These are phyloP conservation scores for Aspidoscelis tigris DNA, from an alignment of 2,113 vertebrate species.

Conservation along the genomic window DNA sequence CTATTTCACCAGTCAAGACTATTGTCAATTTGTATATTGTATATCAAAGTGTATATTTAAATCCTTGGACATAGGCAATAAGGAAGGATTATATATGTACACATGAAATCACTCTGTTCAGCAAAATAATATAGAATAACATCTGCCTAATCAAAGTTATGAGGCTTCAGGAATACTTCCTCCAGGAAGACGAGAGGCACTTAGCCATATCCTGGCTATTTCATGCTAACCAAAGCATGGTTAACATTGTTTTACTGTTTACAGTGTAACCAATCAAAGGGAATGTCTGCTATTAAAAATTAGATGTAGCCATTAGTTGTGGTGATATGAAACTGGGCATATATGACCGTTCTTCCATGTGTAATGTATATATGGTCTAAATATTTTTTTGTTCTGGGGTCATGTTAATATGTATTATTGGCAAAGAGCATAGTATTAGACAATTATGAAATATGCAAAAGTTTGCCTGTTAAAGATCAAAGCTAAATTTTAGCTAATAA, in stretches of 20 bases:
- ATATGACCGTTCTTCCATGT: background rate
- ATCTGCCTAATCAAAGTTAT: background rate
- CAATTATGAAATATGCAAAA: background rate
- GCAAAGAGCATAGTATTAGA: background rate
- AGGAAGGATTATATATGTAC: constrained; percentile 12
- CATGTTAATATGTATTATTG: background rate
- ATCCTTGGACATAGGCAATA: background rate
- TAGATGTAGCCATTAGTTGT: background rate
- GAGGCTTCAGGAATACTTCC: background rate
- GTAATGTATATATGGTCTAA: too few relatives aligned
- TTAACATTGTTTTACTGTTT: background rate
- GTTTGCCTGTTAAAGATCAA: background rate
- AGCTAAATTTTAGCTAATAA: background rate
- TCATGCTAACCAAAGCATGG: background rate
- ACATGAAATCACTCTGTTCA: constrained; percentile 1
- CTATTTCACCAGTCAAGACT: background rate
- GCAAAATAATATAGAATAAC: background rate
- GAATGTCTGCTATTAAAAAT: background rate
- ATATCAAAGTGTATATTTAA: background rate
- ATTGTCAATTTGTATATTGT: fast-evolving
- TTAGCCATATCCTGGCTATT: too few relatives aligned
- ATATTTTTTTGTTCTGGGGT: too few relatives aligned
- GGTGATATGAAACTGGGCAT: background rate
- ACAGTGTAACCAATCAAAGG: background rate
- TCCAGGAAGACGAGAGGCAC: background rate